Evolutionary conservation across 2,888 invertebrate genomes (phyloP), one percentile per base, ranked within the genome.

Genomic region (Heliconius aoede): DNA sequence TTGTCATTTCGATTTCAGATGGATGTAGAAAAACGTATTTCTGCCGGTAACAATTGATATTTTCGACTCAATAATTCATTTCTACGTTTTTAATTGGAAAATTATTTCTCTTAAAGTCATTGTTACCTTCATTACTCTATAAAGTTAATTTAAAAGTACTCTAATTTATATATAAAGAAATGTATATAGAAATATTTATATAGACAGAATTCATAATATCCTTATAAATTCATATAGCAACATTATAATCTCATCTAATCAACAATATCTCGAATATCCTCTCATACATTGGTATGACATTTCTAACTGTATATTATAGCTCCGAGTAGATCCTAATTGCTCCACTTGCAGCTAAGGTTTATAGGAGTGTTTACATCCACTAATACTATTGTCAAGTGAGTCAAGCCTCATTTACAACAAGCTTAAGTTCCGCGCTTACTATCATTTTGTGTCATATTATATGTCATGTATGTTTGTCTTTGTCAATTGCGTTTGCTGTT

Each of bases 361-460:
- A 68, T 68, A 46, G 46, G 5, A 21, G 46, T 51, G 68, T 68
- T 68, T 51, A 68, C 68, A 51, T 68, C 46, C 51, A 68, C 28
- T 68, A 68, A 68, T 68, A 21, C 46, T 32, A 9, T 68, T 28
- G 68, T 68, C 46, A 8, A 68, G 28, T 68, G 68, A 68, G 46
- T 51, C 68, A 28, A 68, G 28, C 68, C 68, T 46, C 51, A 51
- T 51, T 68, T 68, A 46, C 36, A 28, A 51, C 11, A 11, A 21
- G 26, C 55, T 55, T n/a, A n/a, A 55, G 55, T 55, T 55, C 55
- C n/a, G 18, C n/a, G 51, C n/a, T 51, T n/a, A 51, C 51, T 55
- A n/a, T 55, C 8, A 55, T 55, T n/a, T 55, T 55, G 8, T 55
- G 55, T 11, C 55, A 55, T 55, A 51, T 51, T 51, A 55, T 55